phyloP scores from a whole-genome alignment of 2,113 vertebrate genomes.

The Nesogale talazaci region DNA sequence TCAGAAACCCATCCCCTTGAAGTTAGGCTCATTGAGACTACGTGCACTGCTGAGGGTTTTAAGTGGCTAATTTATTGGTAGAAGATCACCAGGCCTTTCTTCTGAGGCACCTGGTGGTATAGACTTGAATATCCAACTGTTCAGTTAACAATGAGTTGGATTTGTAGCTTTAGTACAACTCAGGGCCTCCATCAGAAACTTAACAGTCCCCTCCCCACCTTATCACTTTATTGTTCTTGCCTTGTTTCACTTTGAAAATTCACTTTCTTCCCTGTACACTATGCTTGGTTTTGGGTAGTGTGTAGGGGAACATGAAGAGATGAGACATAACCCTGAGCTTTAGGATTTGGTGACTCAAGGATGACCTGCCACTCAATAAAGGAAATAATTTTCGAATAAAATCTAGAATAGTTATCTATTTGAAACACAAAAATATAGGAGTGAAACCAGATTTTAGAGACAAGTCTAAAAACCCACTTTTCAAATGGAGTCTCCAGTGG shows the following conservation, averaged over 20 bases:
- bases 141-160: neutral
- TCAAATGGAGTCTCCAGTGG: neutral
- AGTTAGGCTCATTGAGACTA: neutral
- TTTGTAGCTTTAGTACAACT: neutral
- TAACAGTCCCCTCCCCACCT: no score
- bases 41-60: neutral
- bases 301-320: neutral
- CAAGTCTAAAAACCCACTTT: neutral
- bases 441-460: neutral
- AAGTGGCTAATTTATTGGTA: neutral
- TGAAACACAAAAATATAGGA: conserved; percentile 38
- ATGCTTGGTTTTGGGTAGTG: neutral
- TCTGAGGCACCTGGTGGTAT: neutral
- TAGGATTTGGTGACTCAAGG: neutral
- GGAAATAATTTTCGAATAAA: neutral
- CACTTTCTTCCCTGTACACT: neutral
- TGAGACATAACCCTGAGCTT: neutral
- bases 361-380: neutral
- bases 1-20: neutral
- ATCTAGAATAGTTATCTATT: neutral
- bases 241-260: neutral
- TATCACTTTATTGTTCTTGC: neutral
- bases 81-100: neutral
- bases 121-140: neutral
- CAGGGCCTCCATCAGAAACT: neutral